Evolutionary conservation across 2,797 vertebrate genomes (phyloP), one percentile per base, ranked within the genome.

Genomic region (Molossus molossus): DNA sequence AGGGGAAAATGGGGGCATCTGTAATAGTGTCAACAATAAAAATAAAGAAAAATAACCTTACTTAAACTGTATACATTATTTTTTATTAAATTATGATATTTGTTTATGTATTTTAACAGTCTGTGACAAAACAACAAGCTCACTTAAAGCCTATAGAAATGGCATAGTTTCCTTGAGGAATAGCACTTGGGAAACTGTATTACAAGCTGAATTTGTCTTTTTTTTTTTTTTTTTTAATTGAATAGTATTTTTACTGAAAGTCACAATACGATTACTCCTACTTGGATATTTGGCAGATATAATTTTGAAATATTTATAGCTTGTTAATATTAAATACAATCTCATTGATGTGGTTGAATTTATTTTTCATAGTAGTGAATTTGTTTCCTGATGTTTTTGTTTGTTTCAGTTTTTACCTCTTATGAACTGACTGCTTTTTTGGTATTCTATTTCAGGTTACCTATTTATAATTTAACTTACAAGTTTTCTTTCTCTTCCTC

Each of bases 1-100:
- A 45, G 40, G 40, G 40, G 40, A 8, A 7, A 18, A 67, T 33
- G 15, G 29, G 64, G n/a, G 17, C 17, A n/a, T 65, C 64, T 33
- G n/a, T n/a, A 67, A 67, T 20, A 33, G 65, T 37, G n/a, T 33
- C 65, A 69, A 69, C 9, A 69, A 37, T 33, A 33, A 69, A 76
- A 69, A 20, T 1, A 75, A 50, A 75, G 73, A 57, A 76, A 85
- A 57, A n/a, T 17, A 64, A 21, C 4, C 21, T 75, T 50, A 6
- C 21, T 48, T 58, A 45, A 48, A 37, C 7, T 45, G 13, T 84
- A 84, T 40, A 60, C 2, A 37, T 11, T 3, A 9, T 33, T 79
- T 96, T 96, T 55, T 60, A 64, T 83, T 67, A 84, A 65, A 45
- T 29, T 65, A 58, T 50, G n/a, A n/a, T 11, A 60, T 64, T 25